Conservation (phyloP, 1,140 invertebrate genomes). For the Zaprionus capensis region DNA sequence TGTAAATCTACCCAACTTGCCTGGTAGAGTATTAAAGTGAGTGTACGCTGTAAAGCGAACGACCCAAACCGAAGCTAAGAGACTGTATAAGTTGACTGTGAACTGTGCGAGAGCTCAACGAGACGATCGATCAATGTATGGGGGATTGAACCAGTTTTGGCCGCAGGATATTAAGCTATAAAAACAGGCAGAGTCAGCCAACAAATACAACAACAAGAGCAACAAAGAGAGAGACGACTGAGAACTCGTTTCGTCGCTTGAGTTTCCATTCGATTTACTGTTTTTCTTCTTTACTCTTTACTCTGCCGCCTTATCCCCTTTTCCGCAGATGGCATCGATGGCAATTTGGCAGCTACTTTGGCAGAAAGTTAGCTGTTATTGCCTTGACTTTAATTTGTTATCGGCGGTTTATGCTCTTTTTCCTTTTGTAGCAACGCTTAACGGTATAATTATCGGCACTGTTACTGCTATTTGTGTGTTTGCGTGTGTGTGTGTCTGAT, state of each 20-base stretch:
- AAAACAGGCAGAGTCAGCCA: slow-evolving; percentile 53
- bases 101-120: slow-evolving; percentile 34
- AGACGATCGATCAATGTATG: slow-evolving; percentile 61
- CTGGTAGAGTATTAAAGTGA: background rate
- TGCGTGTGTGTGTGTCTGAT: slow-evolving; percentile 18
- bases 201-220: slow-evolving; percentile 16
- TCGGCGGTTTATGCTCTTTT: slow-evolving; percentile 57
- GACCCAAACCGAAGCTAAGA: slow-evolving; percentile 49
- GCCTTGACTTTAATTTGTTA: slow-evolving; percentile 70
- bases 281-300: background rate
- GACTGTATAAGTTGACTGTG: slow-evolving; percentile 26
- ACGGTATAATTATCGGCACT: slow-evolving; percentile 66
- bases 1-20: background rate
- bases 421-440: slow-evolving; percentile 57
- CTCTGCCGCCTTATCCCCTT: background rate
- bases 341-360: slow-evolving; percentile 26
- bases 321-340: background rate
- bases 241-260: slow-evolving; percentile 39
- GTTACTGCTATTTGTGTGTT: slow-evolving; percentile 1
- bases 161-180: slow-evolving; percentile 77
- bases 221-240: slow-evolving; percentile 2
- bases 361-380: slow-evolving; percentile 24
- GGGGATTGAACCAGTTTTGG: slow-evolving; percentile 69
- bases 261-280: slow-evolving; percentile 28
- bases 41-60: slow-evolving; percentile 35